Percentiles rank a stretch among this genome's conserved stretches.
Evolutionary conservation across 2,113 vertebrate genomes (phyloP).

Genomic region (Pelecanoides urinatrix): DNA sequence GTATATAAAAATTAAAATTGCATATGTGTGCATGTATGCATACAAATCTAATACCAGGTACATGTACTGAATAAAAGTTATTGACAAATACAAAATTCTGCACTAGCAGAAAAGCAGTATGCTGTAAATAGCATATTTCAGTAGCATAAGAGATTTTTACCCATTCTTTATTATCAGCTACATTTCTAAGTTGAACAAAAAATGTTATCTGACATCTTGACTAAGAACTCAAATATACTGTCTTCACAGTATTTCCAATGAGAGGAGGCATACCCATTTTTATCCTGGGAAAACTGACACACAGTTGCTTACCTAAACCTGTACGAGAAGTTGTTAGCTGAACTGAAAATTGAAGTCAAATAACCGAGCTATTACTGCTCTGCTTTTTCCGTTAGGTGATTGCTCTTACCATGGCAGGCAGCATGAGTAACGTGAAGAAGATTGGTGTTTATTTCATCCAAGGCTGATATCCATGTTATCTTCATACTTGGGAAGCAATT

Average conservation of each 20-base stretch:
- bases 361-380: neutral
- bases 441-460: neutral
- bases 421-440: neutral
- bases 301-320: neutral
- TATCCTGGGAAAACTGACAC: neutral
- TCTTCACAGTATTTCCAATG: neutral
- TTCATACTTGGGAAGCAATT: neutral
- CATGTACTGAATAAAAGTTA: neutral
- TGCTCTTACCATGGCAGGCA: neutral
- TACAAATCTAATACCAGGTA: neutral
- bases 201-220: neutral
- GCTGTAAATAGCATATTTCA: neutral
- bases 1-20: neutral
- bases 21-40: accelerated
- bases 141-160: neutral
- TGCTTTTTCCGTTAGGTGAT: neutral
- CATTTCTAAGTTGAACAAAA: neutral
- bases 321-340: neutral
- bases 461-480: neutral
- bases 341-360: neutral
- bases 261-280: neutral
- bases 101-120: neutral
- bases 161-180: neutral
- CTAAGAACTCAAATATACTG: neutral
- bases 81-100: neutral